Evolutionary conservation across 2,888 invertebrate species (phyloP).

Genomic region (Fragum whitleyi): DNA sequence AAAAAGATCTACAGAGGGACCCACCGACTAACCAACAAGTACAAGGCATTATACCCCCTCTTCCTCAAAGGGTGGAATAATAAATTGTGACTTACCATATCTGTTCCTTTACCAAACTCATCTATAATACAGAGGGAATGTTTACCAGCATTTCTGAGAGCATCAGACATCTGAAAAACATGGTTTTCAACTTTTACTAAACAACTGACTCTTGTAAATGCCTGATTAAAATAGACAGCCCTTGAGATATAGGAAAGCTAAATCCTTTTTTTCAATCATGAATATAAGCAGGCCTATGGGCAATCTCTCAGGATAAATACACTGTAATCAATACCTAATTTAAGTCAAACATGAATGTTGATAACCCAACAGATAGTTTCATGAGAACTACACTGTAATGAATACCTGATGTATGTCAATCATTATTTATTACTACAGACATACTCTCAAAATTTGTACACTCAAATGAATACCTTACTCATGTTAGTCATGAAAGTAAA

Average conservation of each 20-base stretch:
- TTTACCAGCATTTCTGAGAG: conserved; percentile 89
- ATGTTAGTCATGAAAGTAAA: conserved; percentile 93
- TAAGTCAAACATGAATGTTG: conserved; percentile 94
- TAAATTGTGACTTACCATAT: conserved; percentile 85
- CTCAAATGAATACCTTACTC: conserved; percentile 88
- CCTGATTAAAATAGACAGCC: too few relatives aligned
- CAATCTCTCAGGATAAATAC: conserved; percentile 90
- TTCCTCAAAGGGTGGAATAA: too few relatives aligned
- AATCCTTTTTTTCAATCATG: conserved; percentile 92
- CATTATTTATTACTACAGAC: conserved; percentile 91
- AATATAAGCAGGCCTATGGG: conserved; percentile 93
- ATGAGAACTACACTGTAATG: background rate
- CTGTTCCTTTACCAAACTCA: conserved; percentile 95
- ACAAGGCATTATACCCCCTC: too few relatives aligned
- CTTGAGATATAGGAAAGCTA: too few relatives aligned
- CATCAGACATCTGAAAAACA: conserved; percentile 89
- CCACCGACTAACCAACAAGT: too few relatives aligned
- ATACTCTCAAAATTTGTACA: conserved; percentile 89
- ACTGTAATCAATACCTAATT: conserved; percentile 89
- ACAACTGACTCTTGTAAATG: too few relatives aligned
- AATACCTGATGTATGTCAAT: conserved; percentile 92
- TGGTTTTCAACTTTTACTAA: too few relatives aligned
- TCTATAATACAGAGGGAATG: conserved; percentile 93
- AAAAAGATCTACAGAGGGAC: too few relatives aligned
- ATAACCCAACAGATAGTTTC: conserved; percentile 93